phyloP scores from a whole-genome alignment of 2,797 vertebrate species.

The Toxotes lorentzi region DNA sequence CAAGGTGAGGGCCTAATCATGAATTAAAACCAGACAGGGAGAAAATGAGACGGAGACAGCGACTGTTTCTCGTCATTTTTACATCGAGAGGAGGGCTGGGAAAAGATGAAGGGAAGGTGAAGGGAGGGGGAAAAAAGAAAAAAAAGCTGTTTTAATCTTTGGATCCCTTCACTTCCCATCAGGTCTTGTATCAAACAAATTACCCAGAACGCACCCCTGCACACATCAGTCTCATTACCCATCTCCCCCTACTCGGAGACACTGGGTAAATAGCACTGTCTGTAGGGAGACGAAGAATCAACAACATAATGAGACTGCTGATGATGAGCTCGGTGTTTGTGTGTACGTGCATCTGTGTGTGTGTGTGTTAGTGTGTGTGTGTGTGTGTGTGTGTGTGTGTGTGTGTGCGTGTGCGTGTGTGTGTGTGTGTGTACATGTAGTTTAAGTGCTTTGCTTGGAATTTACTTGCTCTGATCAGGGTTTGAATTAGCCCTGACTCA shows the following conservation, averaged over 20 bases:
- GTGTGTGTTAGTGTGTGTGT: not conserved
- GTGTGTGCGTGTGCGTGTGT: slow-evolving; percentile 12
- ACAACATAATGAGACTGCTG: slow-evolving; percentile 76
- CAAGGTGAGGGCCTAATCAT: slow-evolving; percentile 35
- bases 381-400: slow-evolving; percentile 11
- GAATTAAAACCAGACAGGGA: slow-evolving; percentile 29
- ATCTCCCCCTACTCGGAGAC: slow-evolving; percentile 65
- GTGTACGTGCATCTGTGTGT: slow-evolving; percentile 16
- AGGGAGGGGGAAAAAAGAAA: slow-evolving; percentile 1
- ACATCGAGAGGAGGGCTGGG: not conserved
- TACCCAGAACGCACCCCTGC: slow-evolving; percentile 75
- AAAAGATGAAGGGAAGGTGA: slow-evolving; percentile 54
- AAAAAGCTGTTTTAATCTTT: slow-evolving; percentile 67
- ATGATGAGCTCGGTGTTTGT: slow-evolving; percentile 65
- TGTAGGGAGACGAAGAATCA: slow-evolving; percentile 76
- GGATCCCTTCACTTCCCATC: slow-evolving; percentile 78
- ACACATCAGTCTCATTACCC: slow-evolving; percentile 80
- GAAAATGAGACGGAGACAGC: slow-evolving; percentile 26
- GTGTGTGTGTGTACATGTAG: slow-evolving; percentile 28
- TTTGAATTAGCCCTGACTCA: slow-evolving; percentile 55
- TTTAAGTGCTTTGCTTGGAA: slow-evolving; percentile 53
- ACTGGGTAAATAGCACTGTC: slow-evolving; percentile 77
- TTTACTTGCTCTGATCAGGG: slow-evolving; percentile 49
- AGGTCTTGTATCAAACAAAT: slow-evolving; percentile 79
- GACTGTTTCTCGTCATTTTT: slow-evolving; percentile 27